A percentile compares a stretch with the other conserved stretches of the same genome.
These are phyloP conservation scores for Carcina quercana DNA, from an alignment of 2,888 invertebrate genomes.

Conservation along the genomic window DNA sequence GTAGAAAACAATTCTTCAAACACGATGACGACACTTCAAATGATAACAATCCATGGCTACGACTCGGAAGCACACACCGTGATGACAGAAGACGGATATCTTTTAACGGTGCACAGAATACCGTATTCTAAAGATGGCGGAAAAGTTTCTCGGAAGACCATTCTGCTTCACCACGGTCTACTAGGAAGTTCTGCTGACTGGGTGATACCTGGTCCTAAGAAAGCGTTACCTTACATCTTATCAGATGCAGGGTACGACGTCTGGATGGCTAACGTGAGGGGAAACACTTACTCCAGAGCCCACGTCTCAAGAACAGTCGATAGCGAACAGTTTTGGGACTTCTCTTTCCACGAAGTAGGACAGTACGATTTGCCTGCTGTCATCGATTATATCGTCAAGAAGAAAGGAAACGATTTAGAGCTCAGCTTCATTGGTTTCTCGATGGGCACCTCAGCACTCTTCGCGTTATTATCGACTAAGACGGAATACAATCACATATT, in stretches of 20 bases:
- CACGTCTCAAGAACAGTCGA: constrained; percentile 29
- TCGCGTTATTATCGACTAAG: constrained; percentile 38
- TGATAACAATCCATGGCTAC: no score
- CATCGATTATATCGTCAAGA: constrained; percentile 38
- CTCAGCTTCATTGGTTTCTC: constrained; percentile 53
- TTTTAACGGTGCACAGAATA: constrained; percentile 46
- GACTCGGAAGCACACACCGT: constrained; percentile 41
- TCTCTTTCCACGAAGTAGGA: constrained; percentile 55
- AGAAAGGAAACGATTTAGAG: constrained; percentile 27
- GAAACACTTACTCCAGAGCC: constrained; percentile 48
- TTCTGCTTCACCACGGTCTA: constrained; percentile 50
- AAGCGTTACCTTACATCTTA: constrained; percentile 59
- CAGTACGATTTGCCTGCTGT: constrained; percentile 42
- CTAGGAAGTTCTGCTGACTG: constrained; percentile 58
- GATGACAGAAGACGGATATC: constrained; percentile 43
- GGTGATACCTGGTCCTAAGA: constrained; percentile 43
- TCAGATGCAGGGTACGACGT: constrained; percentile 73
- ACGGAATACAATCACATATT: constrained; percentile 42
- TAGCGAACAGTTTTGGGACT: constrained; percentile 39
- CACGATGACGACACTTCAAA: no score
- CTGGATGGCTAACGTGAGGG: constrained; percentile 73
- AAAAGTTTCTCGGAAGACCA: constrained; percentile 22
- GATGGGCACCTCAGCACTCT: constrained; percentile 48
- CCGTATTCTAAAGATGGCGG: constrained; percentile 11
- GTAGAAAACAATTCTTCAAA: no score